These are phyloP conservation scores for Tadarida brasiliensis DNA, from an alignment of 2,797 vertebrate species.

Conservation along the genomic window DNA sequence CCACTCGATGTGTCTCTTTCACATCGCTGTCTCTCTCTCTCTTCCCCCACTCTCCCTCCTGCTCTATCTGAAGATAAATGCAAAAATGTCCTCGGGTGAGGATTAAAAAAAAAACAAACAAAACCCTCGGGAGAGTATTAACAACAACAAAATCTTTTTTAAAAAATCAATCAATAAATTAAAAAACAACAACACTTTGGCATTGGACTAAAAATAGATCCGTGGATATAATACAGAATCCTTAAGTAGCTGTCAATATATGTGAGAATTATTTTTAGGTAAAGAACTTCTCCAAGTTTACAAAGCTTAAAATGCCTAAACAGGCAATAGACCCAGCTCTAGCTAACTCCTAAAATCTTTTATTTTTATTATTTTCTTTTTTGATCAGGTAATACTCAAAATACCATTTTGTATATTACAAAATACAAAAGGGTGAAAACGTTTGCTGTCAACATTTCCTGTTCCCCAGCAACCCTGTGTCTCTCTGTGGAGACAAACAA, in stretches of 20 bases:
- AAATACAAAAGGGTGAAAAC: background rate
- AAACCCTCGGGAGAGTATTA: too few species aligned
- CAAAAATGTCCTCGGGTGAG: too few species aligned
- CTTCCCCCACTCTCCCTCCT: too few species aligned
- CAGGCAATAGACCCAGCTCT: background rate
- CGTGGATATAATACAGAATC: background rate
- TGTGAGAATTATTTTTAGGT: background rate
- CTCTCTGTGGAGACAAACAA: background rate
- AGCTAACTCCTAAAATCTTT: background rate
- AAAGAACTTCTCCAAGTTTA: background rate
- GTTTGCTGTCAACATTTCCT: background rate
- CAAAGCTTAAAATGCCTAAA: background rate
- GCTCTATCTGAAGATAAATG: too few species aligned
- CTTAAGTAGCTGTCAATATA: background rate
- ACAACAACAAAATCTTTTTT: too few species aligned
- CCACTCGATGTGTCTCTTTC: too few species aligned
- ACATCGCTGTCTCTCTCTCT: background rate
- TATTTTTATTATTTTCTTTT: background rate
- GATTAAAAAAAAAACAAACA: too few species aligned
- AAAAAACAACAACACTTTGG: background rate
- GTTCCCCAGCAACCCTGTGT: background rate
- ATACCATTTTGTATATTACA: background rate
- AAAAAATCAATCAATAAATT: too few species aligned
- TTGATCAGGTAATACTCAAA: background rate
- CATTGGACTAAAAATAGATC: background rate